Conservation (phyloP, 2,113 vertebrate species). For the Furnarius figulus region DNA sequence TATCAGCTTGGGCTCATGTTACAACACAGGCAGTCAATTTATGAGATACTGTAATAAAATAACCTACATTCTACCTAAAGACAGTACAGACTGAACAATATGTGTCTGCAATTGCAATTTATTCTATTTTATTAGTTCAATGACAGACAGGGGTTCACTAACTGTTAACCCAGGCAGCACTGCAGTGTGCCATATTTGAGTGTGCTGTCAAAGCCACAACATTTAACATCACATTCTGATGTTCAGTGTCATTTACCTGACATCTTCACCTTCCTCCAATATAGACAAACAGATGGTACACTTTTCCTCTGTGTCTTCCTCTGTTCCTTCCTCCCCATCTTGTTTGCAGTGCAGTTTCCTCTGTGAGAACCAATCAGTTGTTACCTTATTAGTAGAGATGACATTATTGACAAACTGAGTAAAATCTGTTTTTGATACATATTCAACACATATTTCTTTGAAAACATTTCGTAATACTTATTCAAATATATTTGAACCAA, state of each 20-base stretch:
- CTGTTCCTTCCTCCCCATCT: conserved; percentile 93
- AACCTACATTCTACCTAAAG: neutral
- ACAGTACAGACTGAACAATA: neutral
- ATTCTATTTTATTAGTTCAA: neutral
- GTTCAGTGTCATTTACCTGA: conserved; percentile 83
- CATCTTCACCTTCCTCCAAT: conserved; percentile 99
- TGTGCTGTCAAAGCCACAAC: neutral
- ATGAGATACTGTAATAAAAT: neutral
- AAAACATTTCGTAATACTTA: neutral
- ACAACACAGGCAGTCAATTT: neutral
- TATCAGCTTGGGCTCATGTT: neutral
- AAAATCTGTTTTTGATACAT: conserved; percentile 68
- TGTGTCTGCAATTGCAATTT: neutral
- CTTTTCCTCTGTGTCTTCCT: conserved; percentile 98
- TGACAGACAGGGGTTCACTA: neutral
- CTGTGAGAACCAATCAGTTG: conserved; percentile 91
- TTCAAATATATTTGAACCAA: neutral
- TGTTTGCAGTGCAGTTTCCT: conserved; percentile 98
- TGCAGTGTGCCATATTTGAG: neutral
- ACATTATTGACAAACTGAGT: conserved; percentile 85
- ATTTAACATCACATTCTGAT: neutral
- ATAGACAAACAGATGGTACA: conserved; percentile 99
- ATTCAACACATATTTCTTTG: conserved; percentile 36
- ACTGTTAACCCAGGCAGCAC: neutral
- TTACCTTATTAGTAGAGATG: conserved; percentile 88